Evolutionary conservation across 30 jellyfish, hydroid and myxozoan genomes (phyloP), one percentile per base, ranked within the genome.

Genomic region (Aurelia aurita complex sp. Pacific): DNA sequence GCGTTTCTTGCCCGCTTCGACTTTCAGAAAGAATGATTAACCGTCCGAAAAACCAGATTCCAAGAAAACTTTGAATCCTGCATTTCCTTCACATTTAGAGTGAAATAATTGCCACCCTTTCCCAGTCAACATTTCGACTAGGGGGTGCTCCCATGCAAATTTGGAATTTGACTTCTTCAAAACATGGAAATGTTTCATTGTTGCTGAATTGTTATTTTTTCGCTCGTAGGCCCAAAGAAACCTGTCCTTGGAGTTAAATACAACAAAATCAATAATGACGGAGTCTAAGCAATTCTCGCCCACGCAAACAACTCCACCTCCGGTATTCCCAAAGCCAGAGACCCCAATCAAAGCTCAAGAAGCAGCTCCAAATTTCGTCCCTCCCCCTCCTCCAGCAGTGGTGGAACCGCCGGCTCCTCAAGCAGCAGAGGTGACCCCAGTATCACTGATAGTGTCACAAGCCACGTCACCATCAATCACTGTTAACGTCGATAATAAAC

Each of bases 191-290:
- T 23, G 29, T 46, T 46, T 46, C 15, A 46, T 46, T 46, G 12
- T 46, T 46, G 8, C 57, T 6, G 15, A 46, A 46, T 2, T 2
- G 6, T 6, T 46, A 46, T 4, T 46, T 46, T 46, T 46, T 9
- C 57, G 2, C 12, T 46, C 2, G 2, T 46, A 46, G 57, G 57
- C 57, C 14, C 57, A 46, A 9, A 46, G 57, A 46, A 46, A 46
- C 57, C 11, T 4, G 12, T 46, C 57, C 57, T 46, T 46, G 57
- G 57, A 46, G 57, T 46, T 46, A 9, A 46, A 46, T 46, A 71
- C 91, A 5, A 83, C 87, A 17, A 73, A 65, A 50, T 84, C 93
- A 43, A 84, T 84, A 33, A 74, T 84, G 67, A 84, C 87, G 13
- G 93, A 84, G 38, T 72, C 96, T 10, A 32, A 87, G 32, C 90